A percentile compares a stretch with the other conserved stretches of the same genome.
Conservation (phyloP, 2,113 vertebrate genomes). For the Varanus komodoensis region DNA sequence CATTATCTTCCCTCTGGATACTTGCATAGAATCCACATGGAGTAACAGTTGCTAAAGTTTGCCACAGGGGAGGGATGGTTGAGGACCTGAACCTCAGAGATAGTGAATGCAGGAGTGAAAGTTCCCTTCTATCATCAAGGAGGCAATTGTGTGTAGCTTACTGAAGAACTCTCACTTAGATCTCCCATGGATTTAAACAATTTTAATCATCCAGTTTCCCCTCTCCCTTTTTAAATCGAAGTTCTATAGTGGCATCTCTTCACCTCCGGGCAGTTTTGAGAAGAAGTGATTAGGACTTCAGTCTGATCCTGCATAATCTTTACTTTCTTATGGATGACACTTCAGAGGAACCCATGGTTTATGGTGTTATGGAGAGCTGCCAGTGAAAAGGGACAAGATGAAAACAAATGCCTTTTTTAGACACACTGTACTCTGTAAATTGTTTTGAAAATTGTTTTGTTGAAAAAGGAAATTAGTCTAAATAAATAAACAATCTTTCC, state of each 20-base stretch:
- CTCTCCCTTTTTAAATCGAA: background rate
- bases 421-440: background rate
- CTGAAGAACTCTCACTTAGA: background rate
- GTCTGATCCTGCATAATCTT: too few species aligned
- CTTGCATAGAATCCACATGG: background rate
- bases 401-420: background rate
- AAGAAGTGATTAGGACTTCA: background rate
- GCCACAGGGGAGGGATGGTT: background rate
- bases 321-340: background rate
- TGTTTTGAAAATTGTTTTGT: background rate
- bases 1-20: background rate
- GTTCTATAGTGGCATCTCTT: background rate
- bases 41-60: background rate
- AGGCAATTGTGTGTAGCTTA: background rate
- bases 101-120: background rate
- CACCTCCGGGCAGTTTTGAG: background rate
- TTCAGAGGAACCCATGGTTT: background rate
- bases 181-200: background rate
- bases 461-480: background rate
- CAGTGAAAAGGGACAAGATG: background rate
- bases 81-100: background rate
- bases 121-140: background rate
- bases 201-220: background rate
- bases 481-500: background rate
- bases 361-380: background rate